Base-by-base conservation (phyloP, 2,888 invertebrate species). In the Petrophora chlorosata region DNA sequence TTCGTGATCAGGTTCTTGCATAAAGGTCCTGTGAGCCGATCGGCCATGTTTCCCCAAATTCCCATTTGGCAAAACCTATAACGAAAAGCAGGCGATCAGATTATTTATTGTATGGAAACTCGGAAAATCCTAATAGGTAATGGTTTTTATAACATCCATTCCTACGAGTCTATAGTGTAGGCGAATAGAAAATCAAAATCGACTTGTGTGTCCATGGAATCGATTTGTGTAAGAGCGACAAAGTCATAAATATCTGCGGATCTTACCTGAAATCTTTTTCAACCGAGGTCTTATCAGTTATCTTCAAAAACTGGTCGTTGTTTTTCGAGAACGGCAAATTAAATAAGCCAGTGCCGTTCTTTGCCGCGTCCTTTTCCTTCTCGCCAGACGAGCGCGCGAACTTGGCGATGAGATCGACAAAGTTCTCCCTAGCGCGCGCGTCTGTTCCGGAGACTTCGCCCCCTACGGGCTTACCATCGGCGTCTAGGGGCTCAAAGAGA, bases 61-160 rank as follows among this genome's bases (percentile, higher is more conserved):
- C 92, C 94, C 90, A 94, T 93, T 77, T 94, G 92, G 65, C 94
- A 94, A 65, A 91, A 93, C 62, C 92, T 92, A 67, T 13, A 78
- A 82, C 39, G 28, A 39, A 13, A 28, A 5, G 13, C 12, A 13
- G 9, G 9, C 25, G 4, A n/a, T n/a, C n/a, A n/a, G n/a, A n/a
- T n/a, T n/a, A n/a, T n/a, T n/a, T n/a, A n/a, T n/a, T n/a, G n/a
- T n/a, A n/a, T n/a, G n/a, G n/a, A n/a, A n/a, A n/a, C n/a, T n/a
- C n/a, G n/a, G n/a, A n/a, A n/a, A n/a, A n/a, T n/a, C n/a, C n/a
- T n/a, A n/a, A n/a, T n/a, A n/a, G n/a, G n/a, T n/a, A n/a, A n/a
- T n/a, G n/a, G n/a, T n/a, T n/a, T n/a, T n/a, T n/a, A n/a, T n/a
- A n/a, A n/a, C n/a, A n/a, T n/a, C n/a, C n/a, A n/a, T n/a, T n/a